Percentiles rank a stretch among this genome's conserved stretches.
phyloP scores from a whole-genome alignment of 2,888 invertebrate genomes.

The Rotaria macrura region DNA sequence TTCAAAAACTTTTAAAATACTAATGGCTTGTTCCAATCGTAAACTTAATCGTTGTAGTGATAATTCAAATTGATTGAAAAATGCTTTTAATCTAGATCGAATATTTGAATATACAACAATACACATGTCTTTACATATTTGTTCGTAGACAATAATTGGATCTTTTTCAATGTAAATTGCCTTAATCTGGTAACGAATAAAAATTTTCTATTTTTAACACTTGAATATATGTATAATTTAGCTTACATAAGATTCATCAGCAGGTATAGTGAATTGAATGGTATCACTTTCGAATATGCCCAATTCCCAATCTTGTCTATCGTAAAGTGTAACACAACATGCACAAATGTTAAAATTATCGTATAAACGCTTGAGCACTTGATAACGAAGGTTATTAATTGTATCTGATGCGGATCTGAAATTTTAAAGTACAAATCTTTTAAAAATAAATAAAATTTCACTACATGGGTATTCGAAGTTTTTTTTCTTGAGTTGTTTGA shows the following conservation, averaged over 20 bases:
- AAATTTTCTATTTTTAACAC: too few species aligned
- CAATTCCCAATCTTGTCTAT: constrained; percentile 8
- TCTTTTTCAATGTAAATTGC: background rate
- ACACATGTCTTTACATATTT: background rate
- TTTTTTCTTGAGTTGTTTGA: background rate
- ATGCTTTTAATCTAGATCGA: background rate
- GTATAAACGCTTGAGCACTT: background rate
- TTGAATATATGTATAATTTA: too few species aligned
- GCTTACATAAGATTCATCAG: background rate
- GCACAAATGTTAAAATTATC: background rate
- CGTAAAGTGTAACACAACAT: background rate
- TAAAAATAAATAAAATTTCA: too few species aligned
- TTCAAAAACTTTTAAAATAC: background rate
- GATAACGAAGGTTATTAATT: background rate
- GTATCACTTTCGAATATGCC: background rate
- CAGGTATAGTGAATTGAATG: background rate
- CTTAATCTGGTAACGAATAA: too few species aligned
- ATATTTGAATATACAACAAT: background rate
- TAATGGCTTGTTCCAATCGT: background rate
- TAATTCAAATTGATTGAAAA: constrained; percentile 15
- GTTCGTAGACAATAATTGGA: background rate
- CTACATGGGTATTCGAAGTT: constrained; percentile 20
- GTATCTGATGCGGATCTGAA: background rate
- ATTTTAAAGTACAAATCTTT: background rate
- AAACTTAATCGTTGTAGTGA: background rate